phyloP scores from a whole-genome alignment of 1,140 invertebrate genomes.

The Drosophila elegans region DNA sequence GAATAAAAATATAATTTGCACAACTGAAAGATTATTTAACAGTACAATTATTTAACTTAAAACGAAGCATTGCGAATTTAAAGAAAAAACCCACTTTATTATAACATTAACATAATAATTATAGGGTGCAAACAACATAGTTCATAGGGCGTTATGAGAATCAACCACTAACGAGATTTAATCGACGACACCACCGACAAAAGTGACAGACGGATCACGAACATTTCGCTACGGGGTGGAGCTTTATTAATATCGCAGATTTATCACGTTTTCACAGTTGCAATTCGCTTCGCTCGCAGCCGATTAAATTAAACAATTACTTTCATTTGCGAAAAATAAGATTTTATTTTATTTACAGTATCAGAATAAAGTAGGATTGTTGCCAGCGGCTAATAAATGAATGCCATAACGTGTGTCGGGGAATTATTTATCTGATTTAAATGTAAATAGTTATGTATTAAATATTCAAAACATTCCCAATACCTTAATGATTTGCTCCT shows the following conservation, averaged over 20 bases:
- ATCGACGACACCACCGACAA: background rate
- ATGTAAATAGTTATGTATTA: constrained; percentile 1
- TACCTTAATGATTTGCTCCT: background rate
- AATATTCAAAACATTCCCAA: constrained; percentile 1
- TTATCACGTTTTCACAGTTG: constrained; percentile 33
- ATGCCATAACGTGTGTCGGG: background rate
- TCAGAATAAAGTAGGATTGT: too few relatives aligned
- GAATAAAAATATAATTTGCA: too few relatives aligned
- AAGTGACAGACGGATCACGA: constrained; percentile 41
- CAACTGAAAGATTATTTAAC: too few relatives aligned
- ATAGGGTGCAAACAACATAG: background rate
- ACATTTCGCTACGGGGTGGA: constrained; percentile 27
- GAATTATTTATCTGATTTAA: background rate
- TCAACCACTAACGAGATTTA: constrained; percentile 1
- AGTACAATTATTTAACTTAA: too few relatives aligned
- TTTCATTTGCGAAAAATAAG: constrained; percentile 15
- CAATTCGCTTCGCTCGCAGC: constrained; percentile 1
- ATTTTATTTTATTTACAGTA: constrained; percentile 37
- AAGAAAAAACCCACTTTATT: too few relatives aligned
- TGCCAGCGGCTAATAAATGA: background rate
- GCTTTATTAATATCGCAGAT: constrained; percentile 35
- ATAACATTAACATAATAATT: too few relatives aligned
- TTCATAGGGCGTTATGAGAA: background rate
- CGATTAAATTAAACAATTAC: constrained; percentile 40
- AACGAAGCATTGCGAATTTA: too few relatives aligned